Evolutionary conservation across 2,797 vertebrate species (phyloP).

Genomic region (Chloroceryle inda): DNA sequence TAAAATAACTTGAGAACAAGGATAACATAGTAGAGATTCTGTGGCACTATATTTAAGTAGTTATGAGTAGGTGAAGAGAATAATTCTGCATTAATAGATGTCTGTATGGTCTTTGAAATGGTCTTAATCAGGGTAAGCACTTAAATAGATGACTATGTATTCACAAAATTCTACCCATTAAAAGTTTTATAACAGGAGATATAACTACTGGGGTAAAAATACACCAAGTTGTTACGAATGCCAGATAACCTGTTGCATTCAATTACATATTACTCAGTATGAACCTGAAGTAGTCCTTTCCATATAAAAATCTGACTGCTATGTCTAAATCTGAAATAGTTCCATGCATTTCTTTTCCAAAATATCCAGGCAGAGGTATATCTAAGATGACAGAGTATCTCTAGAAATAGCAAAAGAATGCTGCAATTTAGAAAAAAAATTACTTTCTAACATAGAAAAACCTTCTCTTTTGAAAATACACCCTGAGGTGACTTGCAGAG

Average conservation of each 20-base stretch:
- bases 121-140: not conserved
- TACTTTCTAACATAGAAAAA: not conserved
- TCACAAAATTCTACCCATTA: not conserved
- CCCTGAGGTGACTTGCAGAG: not conserved
- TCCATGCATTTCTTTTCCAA: not conserved
- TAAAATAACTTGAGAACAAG: not conserved
- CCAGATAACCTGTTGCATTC: not conserved
- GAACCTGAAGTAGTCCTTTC: not conserved
- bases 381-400: not conserved
- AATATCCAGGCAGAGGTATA: not conserved
- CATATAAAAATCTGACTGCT: not conserved
- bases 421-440: not conserved
- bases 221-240: not conserved
- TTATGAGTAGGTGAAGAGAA: not conserved
- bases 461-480: not conserved
- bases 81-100: not conserved
- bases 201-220: not conserved
- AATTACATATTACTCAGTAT: not conserved
- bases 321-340: not conserved
- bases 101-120: not conserved
- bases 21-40: not conserved
- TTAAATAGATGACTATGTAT: not conserved
- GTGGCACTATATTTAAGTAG: not conserved
- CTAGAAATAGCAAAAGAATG: not conserved
- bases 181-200: not conserved